Evolutionary conservation across 2,888 invertebrate genomes (phyloP), one percentile per base, ranked within the genome.

Genomic region (Clunio marinus): DNA sequence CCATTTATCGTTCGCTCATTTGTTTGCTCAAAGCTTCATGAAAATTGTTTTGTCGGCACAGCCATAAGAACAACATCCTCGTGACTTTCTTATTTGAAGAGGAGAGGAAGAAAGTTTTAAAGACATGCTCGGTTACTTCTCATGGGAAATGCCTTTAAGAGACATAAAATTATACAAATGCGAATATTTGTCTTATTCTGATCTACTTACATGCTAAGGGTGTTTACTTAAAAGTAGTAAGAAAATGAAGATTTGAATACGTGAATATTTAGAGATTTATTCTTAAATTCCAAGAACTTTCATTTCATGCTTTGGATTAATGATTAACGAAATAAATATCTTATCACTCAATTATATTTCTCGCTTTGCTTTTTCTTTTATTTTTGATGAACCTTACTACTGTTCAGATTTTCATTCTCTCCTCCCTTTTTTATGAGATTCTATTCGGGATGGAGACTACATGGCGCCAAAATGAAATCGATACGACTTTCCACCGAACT

Each of bases 381-480:
- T 32, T 32, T 32, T 32, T 32, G 32, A 32, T 8, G 32, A 5
- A 32, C n/a, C n/a, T n/a, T n/a, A n/a, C 5, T 8, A 32, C 7
- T 8, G 32, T 32, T 32, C 32, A 32, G 32, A 32, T 32, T 32
- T 32, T 32, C 5, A 32, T 32, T 32, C 32, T 32, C 32, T 32
- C n/a, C 51, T 51, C 51, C 17, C 32, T 32, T 32, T 32, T 10
- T 10, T 10, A 8, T 10, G 32, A 32, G 32, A 32, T 32, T 13
- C 17, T 15, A 10, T 5, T 37, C 37, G n/a, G 62, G 22, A 37
- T n/a, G 17, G 25, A 62, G 62, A 62, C 62, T n/a, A 24, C 35
- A 20, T n/a, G 62, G 37, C 62, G 62, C 62, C 51, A 32, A 20
- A 57, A 37, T 41, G n/a, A 62, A 37, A 62, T 62, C 62, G 41